Base-by-base conservation (phyloP, 2,888 invertebrate genomes). In the Argynnis bischoffii region DNA sequence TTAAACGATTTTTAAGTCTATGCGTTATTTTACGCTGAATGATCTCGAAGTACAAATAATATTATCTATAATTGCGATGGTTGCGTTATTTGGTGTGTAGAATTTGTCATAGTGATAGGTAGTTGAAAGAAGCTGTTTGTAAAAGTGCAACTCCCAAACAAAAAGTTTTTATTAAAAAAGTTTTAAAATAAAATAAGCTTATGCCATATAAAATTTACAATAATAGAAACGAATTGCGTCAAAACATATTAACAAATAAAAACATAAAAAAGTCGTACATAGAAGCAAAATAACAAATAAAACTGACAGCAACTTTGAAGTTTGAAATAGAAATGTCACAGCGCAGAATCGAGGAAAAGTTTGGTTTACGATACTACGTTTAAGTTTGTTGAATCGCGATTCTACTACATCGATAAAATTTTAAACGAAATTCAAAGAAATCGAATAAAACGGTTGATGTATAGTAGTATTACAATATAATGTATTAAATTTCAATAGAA, bases 271-370 rank as follows among this genome's bases (percentile, higher is more conserved):
- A 60, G 31, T 65, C 63, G 41, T 68, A 54, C 53, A 66, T 63
- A 64, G 55, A 67, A 67, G 63, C 67, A 69, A 73, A 70, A 71
- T 69, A 72, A 75, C 78, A 66, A 66, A 66, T 50, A 61, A 55
- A 41, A 50, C 78, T 79, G 77, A 70, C 69, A 77, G 76, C 74
- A 79, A 83, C 83, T 85, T 83, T 80, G 79, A 85, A 82, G 82
- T 81, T 81, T 68, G 74, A 80, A 83, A 83, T 81, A 79, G 81
- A 83, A 78, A 81, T 84, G 87, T 88, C 87, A 86, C 85, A 86
- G 83, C 76, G 79, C 78, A 78, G 81, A 85, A 82, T 83, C 79
- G 78, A 74, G 66, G 78, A 79, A 80, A 84, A 83, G 79, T 83
- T 82, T 76, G 74, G 76, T 82, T 83, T 83, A 83, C 79, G 81